Base-by-base conservation (phyloP, 2,797 vertebrate genomes). In the Dallia pectoralis region DNA sequence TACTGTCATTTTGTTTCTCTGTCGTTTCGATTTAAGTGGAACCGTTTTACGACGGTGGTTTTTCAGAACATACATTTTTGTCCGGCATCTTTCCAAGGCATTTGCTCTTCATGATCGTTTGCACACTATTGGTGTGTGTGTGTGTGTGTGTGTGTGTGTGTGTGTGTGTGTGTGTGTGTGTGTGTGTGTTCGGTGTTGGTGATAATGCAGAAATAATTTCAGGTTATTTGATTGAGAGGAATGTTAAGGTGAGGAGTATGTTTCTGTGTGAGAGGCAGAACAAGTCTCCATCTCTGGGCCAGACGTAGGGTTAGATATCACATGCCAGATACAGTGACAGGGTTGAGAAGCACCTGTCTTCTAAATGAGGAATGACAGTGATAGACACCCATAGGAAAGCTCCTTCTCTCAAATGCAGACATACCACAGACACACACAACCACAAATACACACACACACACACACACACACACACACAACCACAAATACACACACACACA, bases 351-450 rank as follows among this genome's bases (percentile, higher is more conserved):
- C 89, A 87, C 72, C 77, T 82, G 91, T 93, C 90, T 89, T 76
- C 84, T 69, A 79, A 76, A 88, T 93, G 90, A 93, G 84, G 89
- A 87, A 93, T 91, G 88, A 87, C 88, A 88, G 84, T 33, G 80
- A 86, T 85, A 86, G 82, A 83, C 86, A 84, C 88, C 69, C 89
- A 90, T 85, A 91, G 91, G 93, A 92, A 88, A 87, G 85, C 89
- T 90, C 89, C 87, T 88, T 92, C 89, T 91, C 19, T 25, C 9
- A 44, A 44, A 44, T 14, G 40, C 40, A 44, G 40, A 12, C 40
- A 44, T 12, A 44, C 40, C n/a, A n/a, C n/a, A 44, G 40, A 12
- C 40, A 44, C 40, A 44, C 40, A n/a, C n/a, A n/a, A n/a, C n/a
- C 40, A 44, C 12, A 44, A 9, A 11, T 12, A 12, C 40, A 12